A percentile compares a stretch with the other conserved stretches of the same genome.
Conservation (phyloP, 2,888 invertebrate species). For the Leucophora obtusa region DNA sequence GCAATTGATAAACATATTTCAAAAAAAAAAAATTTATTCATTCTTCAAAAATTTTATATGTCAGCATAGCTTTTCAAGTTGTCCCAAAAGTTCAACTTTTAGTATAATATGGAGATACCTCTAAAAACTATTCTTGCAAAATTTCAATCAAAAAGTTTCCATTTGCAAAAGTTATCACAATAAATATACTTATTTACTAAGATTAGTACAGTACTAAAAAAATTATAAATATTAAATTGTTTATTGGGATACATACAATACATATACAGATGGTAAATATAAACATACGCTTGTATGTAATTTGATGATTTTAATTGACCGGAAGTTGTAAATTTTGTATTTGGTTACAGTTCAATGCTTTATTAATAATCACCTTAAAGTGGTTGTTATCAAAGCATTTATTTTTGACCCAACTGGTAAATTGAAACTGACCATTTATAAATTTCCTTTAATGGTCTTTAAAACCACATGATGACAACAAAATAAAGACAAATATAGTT, state of each 20-base stretch:
- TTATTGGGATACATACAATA: background rate
- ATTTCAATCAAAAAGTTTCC: too few relatives aligned
- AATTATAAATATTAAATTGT: background rate
- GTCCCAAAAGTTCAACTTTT: too few relatives aligned
- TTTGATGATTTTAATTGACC: conserved; percentile 60
- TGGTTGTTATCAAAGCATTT: conserved; percentile 27
- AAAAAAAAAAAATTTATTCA: too few relatives aligned
- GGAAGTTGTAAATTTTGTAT: conserved; percentile 65
- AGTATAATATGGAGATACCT: too few relatives aligned
- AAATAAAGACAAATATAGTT: background rate
- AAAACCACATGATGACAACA: conserved; percentile 10
- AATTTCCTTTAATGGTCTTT: conserved; percentile 5
- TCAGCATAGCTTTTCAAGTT: too few relatives aligned
- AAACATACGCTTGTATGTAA: background rate
- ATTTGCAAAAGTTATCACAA: too few relatives aligned
- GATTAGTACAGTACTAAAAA: too few relatives aligned
- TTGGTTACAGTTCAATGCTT: conserved; percentile 64
- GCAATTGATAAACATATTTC: too few relatives aligned
- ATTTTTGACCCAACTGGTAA: conserved; percentile 28
- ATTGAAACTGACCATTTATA: conserved; percentile 21
- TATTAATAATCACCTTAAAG: conserved; percentile 55
- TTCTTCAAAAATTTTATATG: too few relatives aligned
- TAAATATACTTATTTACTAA: too few relatives aligned
- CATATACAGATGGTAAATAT: background rate
- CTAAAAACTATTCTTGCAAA: too few relatives aligned